Conservation (phyloP, 2,113 vertebrate species). For the Heliornis fulica region DNA sequence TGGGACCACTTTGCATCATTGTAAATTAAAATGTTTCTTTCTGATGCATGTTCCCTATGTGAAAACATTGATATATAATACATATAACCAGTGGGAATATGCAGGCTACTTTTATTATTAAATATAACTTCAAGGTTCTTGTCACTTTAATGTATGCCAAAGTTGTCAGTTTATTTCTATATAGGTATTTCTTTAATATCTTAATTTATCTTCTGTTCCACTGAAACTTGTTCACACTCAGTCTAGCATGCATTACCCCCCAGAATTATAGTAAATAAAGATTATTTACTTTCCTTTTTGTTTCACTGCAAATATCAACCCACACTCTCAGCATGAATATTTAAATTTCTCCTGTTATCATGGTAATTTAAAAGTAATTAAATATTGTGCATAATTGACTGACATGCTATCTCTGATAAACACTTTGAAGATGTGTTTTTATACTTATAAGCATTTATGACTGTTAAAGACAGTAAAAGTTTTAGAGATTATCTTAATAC, state of each 20-base stretch:
- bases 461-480: background rate
- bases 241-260: background rate
- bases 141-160: background rate
- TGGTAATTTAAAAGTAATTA: constrained; percentile 2
- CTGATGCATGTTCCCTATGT: background rate
- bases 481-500: background rate
- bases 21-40: background rate
- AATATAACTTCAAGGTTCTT: background rate
- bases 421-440: background rate
- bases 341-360: background rate
- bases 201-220: background rate
- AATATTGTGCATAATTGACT: background rate
- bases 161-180: background rate
- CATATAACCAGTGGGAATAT: background rate
- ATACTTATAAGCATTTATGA: background rate
- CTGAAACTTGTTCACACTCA: background rate
- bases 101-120: background rate
- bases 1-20: background rate
- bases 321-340: background rate
- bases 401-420: background rate
- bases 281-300: background rate
- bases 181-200: background rate
- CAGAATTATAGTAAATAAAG: background rate
- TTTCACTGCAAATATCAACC: background rate
- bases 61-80: background rate